Base-by-base conservation (phyloP, 2,888 invertebrate species). In the Monopis laevigella region DNA sequence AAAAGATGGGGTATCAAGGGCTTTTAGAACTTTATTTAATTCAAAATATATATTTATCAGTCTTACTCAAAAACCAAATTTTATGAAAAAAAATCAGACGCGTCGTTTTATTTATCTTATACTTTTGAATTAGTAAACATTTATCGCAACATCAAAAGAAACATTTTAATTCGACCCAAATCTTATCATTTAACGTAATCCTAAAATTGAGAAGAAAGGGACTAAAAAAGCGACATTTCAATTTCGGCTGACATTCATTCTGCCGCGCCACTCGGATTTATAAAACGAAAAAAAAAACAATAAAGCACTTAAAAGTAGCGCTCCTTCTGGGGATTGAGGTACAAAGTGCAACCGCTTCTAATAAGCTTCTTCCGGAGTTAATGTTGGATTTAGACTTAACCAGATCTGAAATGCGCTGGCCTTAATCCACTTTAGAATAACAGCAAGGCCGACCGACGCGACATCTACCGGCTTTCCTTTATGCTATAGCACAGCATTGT, bases 391-490 rank as follows among this genome's bases (percentile, higher is more conserved):
- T 61, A 53, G 58, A 67, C 67, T 77, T 74, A 75, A 68, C 65
- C 62, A 69, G 75, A 70, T 67, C 68, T 71, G 66, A 73, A 71
- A 74, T 65, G 71, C 70, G 69, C 67, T 70, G 64, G 59, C 65
- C 71, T 61, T 77, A 77, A 78, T 77, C 77, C 77, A 73, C 67
- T 77, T n/a, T 77, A 77, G 67, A 75, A 73, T 71, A 75, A 77
- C 74, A 72, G 61, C 68, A 52, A 57, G 59, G 65, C 69, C 73
- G 69, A n/a, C n/a, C n/a, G n/a, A n/a, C n/a, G n/a, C n/a, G n/a
- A 67, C 64, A 67, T 65, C 59, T 62, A 50, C 56, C 56, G 36
- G 21, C 18, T 36, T 36, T 36, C 36, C 36, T 10, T 6, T 10
- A 24, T n/a, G n/a, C n/a, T n/a, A 32, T 17, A 32, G 16, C 32